phyloP scores from a whole-genome alignment of 2,797 vertebrate species.

The Brachymystax lenok region DNA sequence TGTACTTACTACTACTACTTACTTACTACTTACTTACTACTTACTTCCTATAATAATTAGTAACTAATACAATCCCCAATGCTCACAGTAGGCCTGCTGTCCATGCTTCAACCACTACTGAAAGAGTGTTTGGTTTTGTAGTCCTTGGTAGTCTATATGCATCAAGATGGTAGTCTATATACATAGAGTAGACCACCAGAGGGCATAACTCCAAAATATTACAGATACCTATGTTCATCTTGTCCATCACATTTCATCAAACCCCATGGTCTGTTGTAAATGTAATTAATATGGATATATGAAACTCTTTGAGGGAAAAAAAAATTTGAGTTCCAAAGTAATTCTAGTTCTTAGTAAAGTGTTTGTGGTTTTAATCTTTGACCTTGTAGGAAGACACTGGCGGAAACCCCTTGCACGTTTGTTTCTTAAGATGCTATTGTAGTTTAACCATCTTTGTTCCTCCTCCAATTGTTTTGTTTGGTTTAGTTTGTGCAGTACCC shows the following conservation, averaged over 20 bases:
- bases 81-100: background rate
- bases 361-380: constrained; percentile 25
- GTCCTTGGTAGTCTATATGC: background rate
- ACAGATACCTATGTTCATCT: constrained; percentile 13
- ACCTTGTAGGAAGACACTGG: constrained; percentile 61
- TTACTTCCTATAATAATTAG: too few relatives aligned
- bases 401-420: constrained; percentile 62
- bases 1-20: too few relatives aligned
- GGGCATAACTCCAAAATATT: constrained; percentile 41
- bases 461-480: constrained; percentile 64
- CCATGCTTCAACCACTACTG: background rate
- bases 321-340: background rate
- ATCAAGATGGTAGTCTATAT: background rate
- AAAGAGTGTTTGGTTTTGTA: background rate
- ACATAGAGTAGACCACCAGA: constrained; percentile 53
- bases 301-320: background rate
- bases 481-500: constrained; percentile 25
- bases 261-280: background rate
- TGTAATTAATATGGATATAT: background rate
- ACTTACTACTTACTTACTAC: too few relatives aligned
- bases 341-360: background rate
- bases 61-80: background rate
- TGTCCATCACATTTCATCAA: constrained; percentile 5
- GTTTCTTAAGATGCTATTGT: constrained; percentile 63
- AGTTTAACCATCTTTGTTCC: constrained; percentile 59